Evolutionary conservation across 2,888 invertebrate genomes (phyloP).

Genomic region (Steinernema hermaphroditum): DNA sequence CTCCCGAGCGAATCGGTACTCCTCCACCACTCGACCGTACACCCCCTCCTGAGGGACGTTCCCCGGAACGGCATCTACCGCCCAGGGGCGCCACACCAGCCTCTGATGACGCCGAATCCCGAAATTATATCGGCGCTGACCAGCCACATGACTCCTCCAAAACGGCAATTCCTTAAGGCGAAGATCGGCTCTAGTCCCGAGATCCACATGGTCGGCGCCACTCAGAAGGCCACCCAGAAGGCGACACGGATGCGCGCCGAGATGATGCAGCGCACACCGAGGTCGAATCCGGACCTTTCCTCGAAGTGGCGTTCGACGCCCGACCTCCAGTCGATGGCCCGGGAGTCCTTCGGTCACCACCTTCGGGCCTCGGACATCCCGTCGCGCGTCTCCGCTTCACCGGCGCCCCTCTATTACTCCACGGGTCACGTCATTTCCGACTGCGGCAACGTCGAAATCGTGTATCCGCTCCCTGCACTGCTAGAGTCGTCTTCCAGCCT

Average conservation of each 20-base stretch:
- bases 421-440: conserved; percentile 15
- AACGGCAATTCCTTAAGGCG: conserved; percentile 39
- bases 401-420: background rate
- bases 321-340: conserved; percentile 33
- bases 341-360: conserved; percentile 28
- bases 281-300: conserved; percentile 32
- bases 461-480: background rate
- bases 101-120: background rate
- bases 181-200: conserved; percentile 50
- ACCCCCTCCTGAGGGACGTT: background rate
- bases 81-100: background rate
- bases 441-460: background rate
- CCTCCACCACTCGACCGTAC: background rate
- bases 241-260: conserved; percentile 15
- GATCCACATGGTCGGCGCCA: conserved; percentile 42
- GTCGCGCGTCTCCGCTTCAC: background rate
- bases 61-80: background rate
- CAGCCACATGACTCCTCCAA: background rate
- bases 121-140: background rate
- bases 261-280: background rate
- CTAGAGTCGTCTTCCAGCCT: background rate
- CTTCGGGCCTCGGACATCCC: background rate
- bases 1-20: background rate
- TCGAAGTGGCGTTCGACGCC: conserved; percentile 38
- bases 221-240: conserved; percentile 21